These are phyloP conservation scores for Cistogaster globosa DNA, from an alignment of 2,888 invertebrate species.

Conservation along the genomic window DNA sequence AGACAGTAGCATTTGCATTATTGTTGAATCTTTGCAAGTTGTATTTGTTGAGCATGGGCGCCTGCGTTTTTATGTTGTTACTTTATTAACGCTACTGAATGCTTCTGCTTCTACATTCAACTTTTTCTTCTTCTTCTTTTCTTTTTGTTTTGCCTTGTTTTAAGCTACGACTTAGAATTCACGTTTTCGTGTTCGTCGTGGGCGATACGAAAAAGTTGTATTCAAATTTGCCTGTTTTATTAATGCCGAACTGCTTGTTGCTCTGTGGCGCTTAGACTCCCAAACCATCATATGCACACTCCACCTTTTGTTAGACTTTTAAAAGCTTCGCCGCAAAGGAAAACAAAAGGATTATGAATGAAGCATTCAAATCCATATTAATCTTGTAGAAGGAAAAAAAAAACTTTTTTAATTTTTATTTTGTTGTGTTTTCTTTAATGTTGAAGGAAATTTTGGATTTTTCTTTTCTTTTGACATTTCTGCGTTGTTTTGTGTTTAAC, in stretches of 20 bases:
- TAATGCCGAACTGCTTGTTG: slow-evolving; percentile 38
- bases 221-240: slow-evolving; percentile 59
- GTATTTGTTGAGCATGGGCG: slow-evolving; percentile 74
- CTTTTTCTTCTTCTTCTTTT: neutral
- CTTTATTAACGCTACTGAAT: slow-evolving; percentile 71
- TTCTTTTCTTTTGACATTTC: neutral
- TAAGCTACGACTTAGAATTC: slow-evolving; percentile 66
- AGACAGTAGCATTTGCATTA: slow-evolving; percentile 77
- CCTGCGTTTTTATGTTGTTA: slow-evolving; percentile 73
- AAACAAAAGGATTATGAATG: slow-evolving; percentile 44
- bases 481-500: slow-evolving; percentile 1
- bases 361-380: slow-evolving; percentile 15
- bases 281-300: neutral
- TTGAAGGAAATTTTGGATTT: slow-evolving; percentile 3
- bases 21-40: slow-evolving; percentile 70
- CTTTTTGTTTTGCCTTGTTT: slow-evolving; percentile 10
- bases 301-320: neutral
- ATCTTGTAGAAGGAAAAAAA: neutral
- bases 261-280: slow-evolving; percentile 57
- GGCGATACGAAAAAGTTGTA: slow-evolving; percentile 72
- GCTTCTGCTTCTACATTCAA: slow-evolving; percentile 18
- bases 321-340: slow-evolving; percentile 48
- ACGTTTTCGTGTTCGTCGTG: slow-evolving; percentile 75
- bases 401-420: neutral
- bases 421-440: neutral